Evolutionary conservation across 2,888 invertebrate genomes (phyloP).

Genomic region (Hipparchia semele): DNA sequence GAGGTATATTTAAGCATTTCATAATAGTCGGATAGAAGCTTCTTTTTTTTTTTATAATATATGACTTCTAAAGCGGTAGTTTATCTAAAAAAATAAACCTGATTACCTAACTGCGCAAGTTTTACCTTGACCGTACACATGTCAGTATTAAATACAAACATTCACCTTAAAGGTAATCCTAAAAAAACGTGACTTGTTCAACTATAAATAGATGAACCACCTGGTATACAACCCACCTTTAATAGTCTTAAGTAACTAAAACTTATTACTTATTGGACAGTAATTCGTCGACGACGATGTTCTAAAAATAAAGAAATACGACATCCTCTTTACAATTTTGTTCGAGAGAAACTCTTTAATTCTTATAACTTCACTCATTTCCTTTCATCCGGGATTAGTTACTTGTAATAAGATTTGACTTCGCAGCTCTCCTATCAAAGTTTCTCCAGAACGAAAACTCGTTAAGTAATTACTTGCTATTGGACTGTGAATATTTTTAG

Average conservation of each 20-base stretch:
- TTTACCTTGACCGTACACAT: too few species aligned
- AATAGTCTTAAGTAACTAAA: not conserved
- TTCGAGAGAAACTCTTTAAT: constrained; percentile 27
- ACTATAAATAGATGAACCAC: too few species aligned
- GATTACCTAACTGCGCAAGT: too few species aligned
- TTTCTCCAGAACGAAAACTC: constrained; percentile 51
- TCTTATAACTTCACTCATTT: constrained; percentile 40
- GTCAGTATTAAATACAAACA: too few species aligned
- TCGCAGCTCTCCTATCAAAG: constrained; percentile 48
- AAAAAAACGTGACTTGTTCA: too few species aligned
- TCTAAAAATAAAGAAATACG: not conserved
- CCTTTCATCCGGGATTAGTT: constrained; percentile 42
- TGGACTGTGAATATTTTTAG: constrained; percentile 53
- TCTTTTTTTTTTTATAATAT: too few species aligned
- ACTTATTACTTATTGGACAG: not conserved
- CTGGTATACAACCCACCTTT: too few species aligned
- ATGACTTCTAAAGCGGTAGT: too few species aligned
- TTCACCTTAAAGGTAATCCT: too few species aligned
- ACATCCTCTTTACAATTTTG: constrained; percentile 5
- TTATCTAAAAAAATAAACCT: too few species aligned
- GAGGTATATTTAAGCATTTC: too few species aligned
- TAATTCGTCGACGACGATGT: not conserved
- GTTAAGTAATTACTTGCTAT: constrained; percentile 63
- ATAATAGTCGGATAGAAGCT: too few species aligned
- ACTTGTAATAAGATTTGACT: constrained; percentile 41